Conservation (phyloP, 2,113 vertebrate species). For the Hipposideros armiger region DNA sequence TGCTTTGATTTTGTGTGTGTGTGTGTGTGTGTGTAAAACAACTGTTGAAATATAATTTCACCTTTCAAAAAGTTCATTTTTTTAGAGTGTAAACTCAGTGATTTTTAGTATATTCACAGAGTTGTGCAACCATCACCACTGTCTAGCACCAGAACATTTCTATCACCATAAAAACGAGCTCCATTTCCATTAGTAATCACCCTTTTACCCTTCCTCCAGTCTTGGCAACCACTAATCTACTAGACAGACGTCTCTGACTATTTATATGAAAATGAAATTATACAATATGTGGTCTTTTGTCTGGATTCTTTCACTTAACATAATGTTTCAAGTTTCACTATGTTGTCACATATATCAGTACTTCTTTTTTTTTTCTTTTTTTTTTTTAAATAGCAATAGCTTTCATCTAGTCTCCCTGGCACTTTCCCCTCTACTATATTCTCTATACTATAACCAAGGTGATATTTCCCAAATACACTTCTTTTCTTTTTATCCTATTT, state of each 20-base stretch:
- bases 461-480: neutral
- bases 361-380: neutral
- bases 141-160: neutral
- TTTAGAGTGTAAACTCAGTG: neutral
- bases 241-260: neutral
- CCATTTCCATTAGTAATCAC: neutral
- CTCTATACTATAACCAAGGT: neutral
- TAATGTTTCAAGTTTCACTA: neutral
- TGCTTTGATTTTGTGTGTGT: neutral
- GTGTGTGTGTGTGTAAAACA: neutral
- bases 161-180: neutral
- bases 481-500: neutral
- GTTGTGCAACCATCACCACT: neutral
- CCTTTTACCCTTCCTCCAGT: neutral
- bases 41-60: conserved; percentile 3
- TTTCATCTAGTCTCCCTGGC: neutral
- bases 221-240: neutral
- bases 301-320: neutral
- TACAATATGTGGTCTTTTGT: neutral
- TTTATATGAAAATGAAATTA: neutral
- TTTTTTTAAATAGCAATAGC: neutral
- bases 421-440: neutral
- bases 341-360: neutral
- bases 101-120: neutral
- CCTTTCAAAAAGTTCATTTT: neutral